A percentile compares a stretch with the other conserved stretches of the same genome.
phyloP scores from a whole-genome alignment of 2,113 vertebrate genomes.

The Hymenochirus boettgeri region DNA sequence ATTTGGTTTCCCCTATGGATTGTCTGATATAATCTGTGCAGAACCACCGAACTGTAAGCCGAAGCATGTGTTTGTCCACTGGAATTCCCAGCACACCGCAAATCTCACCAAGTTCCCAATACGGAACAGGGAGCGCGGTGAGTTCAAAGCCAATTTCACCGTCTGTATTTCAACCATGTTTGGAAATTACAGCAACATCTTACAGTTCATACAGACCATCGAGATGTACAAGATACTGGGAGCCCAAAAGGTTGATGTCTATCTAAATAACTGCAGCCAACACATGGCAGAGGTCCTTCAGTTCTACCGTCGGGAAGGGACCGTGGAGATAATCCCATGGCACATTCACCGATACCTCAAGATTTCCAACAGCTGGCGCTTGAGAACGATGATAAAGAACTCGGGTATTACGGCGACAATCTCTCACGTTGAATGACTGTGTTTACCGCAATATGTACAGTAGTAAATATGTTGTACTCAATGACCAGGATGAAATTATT shows the following conservation, averaged over 20 bases:
- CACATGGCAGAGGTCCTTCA: constrained; percentile 5
- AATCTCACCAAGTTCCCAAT: neutral
- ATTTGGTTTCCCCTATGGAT: constrained; percentile 16
- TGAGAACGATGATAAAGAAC: constrained; percentile 11
- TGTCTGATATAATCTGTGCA: neutral
- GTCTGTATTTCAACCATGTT: constrained; percentile 36
- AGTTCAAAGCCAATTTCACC: constrained; percentile 4
- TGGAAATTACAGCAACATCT: constrained; percentile 24
- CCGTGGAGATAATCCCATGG: constrained; percentile 26
- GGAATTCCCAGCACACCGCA: too few relatives aligned
- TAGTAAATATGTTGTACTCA: constrained; percentile 22
- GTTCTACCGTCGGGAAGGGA: constrained; percentile 21
- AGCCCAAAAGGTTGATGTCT: constrained; percentile 17
- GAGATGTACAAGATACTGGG: constrained; percentile 32
- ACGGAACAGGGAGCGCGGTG: neutral
- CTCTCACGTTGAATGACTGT: constrained; percentile 44
- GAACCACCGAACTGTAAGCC: neutral
- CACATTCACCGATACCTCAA: constrained; percentile 15
- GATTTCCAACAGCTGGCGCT: neutral
- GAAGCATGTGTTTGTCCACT: neutral
- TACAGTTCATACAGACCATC: constrained; percentile 30
- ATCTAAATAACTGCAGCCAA: constrained; percentile 5
- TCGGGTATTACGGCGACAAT: constrained; percentile 43
- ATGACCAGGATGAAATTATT: constrained; percentile 39
- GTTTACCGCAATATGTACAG: constrained; percentile 43